Percentiles rank a stretch among this genome's conserved stretches.
These are phyloP conservation scores for Pterois miles DNA, from an alignment of 2,797 vertebrate species.

Conservation along the genomic window DNA sequence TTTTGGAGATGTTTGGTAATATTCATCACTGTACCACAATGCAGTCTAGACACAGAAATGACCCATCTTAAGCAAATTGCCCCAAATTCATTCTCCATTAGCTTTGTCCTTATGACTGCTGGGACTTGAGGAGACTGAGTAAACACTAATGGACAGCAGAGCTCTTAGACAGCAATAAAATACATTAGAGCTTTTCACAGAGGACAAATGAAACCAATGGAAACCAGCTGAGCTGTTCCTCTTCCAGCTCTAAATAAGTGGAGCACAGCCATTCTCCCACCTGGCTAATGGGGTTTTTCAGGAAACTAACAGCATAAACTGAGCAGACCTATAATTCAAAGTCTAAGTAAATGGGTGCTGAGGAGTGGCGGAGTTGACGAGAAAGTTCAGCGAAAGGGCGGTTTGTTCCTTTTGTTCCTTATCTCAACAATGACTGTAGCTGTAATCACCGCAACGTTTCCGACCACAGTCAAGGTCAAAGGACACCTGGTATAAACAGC, in stretches of 20 bases:
- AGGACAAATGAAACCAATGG: constrained; percentile 33
- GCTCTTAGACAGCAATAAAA: constrained; percentile 44
- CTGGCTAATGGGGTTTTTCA: constrained; percentile 47
- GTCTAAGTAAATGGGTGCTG: constrained; percentile 1
- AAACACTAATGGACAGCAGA: constrained; percentile 44
- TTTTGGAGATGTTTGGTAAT: not conserved
- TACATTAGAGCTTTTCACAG: constrained; percentile 28
- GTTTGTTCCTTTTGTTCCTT: constrained; percentile 15
- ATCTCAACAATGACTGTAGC: constrained; percentile 16
- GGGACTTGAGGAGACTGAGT: constrained; percentile 22
- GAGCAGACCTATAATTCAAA: constrained; percentile 32
- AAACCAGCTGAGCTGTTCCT: constrained; percentile 18
- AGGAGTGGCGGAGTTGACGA: not conserved
- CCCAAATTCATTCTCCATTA: constrained; percentile 39
- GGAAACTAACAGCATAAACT: constrained; percentile 12
- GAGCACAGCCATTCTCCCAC: constrained; percentile 4
- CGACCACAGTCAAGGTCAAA: constrained; percentile 23
- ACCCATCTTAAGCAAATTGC: constrained; percentile 1
- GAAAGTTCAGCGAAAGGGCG: not conserved
- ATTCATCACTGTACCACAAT: constrained; percentile 6
- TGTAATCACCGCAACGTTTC: constrained; percentile 36
- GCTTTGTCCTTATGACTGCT: constrained; percentile 19
- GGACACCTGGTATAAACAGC: not conserved
- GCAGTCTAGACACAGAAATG: constrained; percentile 6
- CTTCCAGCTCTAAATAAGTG: constrained; percentile 24